A percentile compares a stretch with the other conserved stretches of the same genome.
Conservation (phyloP, 2,797 vertebrate species). For the Paedocypris micromegethes region DNA sequence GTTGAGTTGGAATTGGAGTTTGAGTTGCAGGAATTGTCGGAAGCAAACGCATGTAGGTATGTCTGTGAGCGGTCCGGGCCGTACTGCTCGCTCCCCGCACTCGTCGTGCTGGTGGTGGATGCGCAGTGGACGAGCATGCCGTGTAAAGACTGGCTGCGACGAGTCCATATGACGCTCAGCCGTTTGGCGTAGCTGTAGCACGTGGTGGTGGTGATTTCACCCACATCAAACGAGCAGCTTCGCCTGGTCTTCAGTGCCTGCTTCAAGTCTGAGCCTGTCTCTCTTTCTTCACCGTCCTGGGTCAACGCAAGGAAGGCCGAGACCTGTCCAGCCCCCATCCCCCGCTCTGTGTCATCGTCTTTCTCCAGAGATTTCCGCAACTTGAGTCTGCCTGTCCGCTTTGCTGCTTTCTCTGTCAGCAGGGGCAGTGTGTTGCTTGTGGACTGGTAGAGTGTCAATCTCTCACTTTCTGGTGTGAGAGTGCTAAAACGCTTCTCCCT, state of each 20-base stretch:
- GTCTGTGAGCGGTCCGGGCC: conserved; percentile 57
- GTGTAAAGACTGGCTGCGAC: conserved; percentile 86
- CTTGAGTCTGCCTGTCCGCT: conserved; percentile 47
- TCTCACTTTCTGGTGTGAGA: conserved; percentile 61
- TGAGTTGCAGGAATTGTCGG: conserved; percentile 63
- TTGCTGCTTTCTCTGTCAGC: conserved; percentile 55
- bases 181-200: conserved; percentile 84
- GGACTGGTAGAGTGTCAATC: conserved; percentile 65
- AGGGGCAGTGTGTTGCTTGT: conserved; percentile 65
- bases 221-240: conserved; percentile 74
- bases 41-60: conserved; percentile 69
- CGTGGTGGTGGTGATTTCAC: conserved; percentile 59
- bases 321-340: conserved; percentile 9
- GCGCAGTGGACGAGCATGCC: conserved; percentile 81
- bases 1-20: conserved; percentile 67
- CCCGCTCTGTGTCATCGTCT: conserved; percentile 17
- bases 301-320: conserved; percentile 19
- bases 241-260: conserved; percentile 67
- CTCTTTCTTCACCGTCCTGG: conserved; percentile 27
- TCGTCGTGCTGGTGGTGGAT: conserved; percentile 55
- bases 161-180: conserved; percentile 83
- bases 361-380: conserved; percentile 62
- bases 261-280: conserved; percentile 32
- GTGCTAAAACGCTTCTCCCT: conserved; percentile 53
- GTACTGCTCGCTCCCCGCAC: conserved; percentile 49